Evolutionary conservation across 2,797 vertebrate species (phyloP).

Genomic region (Natrix natrix): DNA sequence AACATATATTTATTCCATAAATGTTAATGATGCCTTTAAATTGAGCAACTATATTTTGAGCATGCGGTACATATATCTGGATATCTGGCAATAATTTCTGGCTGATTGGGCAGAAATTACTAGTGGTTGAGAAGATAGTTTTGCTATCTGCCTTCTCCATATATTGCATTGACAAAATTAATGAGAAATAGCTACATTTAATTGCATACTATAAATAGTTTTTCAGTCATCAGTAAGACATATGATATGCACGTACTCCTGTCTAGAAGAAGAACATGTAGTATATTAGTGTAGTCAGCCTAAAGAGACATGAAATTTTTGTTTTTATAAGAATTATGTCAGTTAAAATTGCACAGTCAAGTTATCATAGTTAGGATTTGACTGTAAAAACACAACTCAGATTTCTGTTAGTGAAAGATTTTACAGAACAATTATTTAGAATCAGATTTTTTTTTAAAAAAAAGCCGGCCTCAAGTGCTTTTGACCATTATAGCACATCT

Average conservation of each 20-base stretch:
- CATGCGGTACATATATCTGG: neutral
- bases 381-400: neutral
- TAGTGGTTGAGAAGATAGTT: neutral
- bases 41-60: neutral
- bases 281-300: neutral
- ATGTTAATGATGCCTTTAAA: neutral
- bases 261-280: neutral
- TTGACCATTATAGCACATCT: neutral
- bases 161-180: neutral
- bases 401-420: neutral
- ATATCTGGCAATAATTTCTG: neutral
- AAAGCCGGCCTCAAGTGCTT: neutral
- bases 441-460: neutral
- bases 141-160: neutral
- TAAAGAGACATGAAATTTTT: neutral
- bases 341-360: neutral
- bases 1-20: neutral
- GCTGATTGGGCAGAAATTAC: neutral
- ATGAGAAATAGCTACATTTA: neutral
- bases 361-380: neutral
- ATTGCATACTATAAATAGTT: neutral
- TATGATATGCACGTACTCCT: neutral
- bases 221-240: neutral
- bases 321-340: neutral
- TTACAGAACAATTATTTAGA: neutral